Base-by-base conservation (phyloP, 2,888 invertebrate species). In the Gerris lacustris region DNA sequence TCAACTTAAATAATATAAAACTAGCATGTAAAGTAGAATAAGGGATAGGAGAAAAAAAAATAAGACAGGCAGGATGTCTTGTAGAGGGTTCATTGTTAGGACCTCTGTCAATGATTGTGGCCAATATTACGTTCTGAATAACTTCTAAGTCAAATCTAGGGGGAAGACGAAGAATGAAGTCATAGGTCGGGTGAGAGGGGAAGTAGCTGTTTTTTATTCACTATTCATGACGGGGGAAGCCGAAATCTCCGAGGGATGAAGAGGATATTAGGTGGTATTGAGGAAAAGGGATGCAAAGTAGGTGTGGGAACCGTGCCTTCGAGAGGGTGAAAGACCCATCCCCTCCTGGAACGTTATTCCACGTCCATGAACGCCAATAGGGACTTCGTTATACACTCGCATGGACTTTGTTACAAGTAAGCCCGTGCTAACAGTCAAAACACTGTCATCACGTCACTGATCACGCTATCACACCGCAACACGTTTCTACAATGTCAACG, bases 301-400 rank as follows among this genome's bases (percentile, higher is more conserved):
- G 55, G 55, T 55, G 55, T 55, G 55, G 55, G 55, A 55, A 55
- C 15, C 31, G 31, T 31, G 31, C 2, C 31, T 31, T 31, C 31
- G 31, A 31, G 31, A 55, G 15, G 15, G 55, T 55, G 15, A 11
- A 15, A 15, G 55, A 55, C 55, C 11, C 9, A 55, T 31, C 31
- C 55, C 55, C 55, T 55, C 55, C 55, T 11, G 15, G 11, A 55
- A 5, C 9, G 55, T 55, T 55, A 55, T 55, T 55, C 55, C 55
- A 55, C 11, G 15, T 55, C 55, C 15, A 55, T 55, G 55, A 55
- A 55, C 55, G 15, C 55, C 55, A 55, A 55, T 11, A 55, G 55
- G 55, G 55, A 55, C 55, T 55, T 55, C 55, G 55, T 55, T 55
- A 55, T 55, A 11, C 55, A 55, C 55, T 55, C 15, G 55, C 55